Base-by-base conservation (phyloP, 2,888 invertebrate species). In the Scrobipalpa costella region DNA sequence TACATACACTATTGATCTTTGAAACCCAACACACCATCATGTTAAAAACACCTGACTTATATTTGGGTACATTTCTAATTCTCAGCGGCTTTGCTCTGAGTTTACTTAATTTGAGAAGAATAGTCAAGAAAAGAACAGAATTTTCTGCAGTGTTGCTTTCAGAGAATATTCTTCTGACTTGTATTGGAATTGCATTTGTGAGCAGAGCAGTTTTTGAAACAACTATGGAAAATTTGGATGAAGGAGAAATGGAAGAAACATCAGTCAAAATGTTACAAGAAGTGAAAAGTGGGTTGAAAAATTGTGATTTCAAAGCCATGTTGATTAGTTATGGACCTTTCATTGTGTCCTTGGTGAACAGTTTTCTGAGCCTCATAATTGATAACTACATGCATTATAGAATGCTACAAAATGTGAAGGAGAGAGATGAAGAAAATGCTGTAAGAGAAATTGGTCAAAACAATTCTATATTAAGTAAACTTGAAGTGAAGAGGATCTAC, bases 351-450 rank as follows among this genome's bases (percentile, higher is more conserved):
- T 71, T 90, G 50, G 86, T 90, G 0, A 92, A 91, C 67, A 90
- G 90, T 68, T 91, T 91, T 68, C 44, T 89, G 9, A 87, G 81
- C 61, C 74, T 90, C 1, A 72, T 90, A 0, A 86, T 91, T 63
- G 86, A 90, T 64, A 90, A 90, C 70, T 90, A 88, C 64, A 80
- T 90, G 83, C 88, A 90, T 71, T 90, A 88, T 67, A 83, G 71
- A 73, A 83, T 87, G 76, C 65, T 89, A 38, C 69, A 73, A 13
- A 79, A 83, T 36, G 73, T 75, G 0, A 82, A 84, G 63, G 73
- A 68, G 33, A 78, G 77, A 64, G 83, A 85, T 63, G 80, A 85
- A 19, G 83, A 85, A 64, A 84, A 81, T 69, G 68, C 69, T 40
- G 84, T 90, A 0, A 75, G 78, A 62, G 79, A 81, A 63, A 67